Base-by-base conservation (phyloP, 2,888 invertebrate species). In the Hydrotaea cyrtoneurina region DNA sequence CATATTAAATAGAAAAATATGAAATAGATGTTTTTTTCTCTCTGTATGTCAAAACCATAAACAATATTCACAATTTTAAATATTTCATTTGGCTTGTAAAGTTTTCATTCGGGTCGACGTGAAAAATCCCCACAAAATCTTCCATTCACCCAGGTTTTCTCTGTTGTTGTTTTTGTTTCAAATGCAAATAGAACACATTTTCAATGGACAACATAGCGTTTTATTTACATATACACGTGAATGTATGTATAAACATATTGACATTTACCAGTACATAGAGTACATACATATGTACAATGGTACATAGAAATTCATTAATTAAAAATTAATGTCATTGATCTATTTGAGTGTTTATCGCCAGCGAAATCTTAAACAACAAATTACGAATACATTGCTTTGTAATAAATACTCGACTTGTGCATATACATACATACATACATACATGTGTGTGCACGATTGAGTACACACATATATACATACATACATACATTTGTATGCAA, bases 271-370 rank as follows among this genome's bases (percentile, higher is more conserved):
- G 39, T n/a, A n/a, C n/a, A n/a, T n/a, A n/a, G n/a, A n/a, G n/a
- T n/a, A n/a, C n/a, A 10, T 39, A 39, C 13, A 39, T 13, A 10
- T 13, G 13, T 39, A 8, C 39, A 39, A 4, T 10, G 39, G 39
- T 69, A 46, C 19, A 66, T 66, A 66, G 19, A 66, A 72, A 73
- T 80, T 73, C 77, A 85, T 85, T 85, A 85, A 85, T 85, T 82
- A 82, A 82, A 82, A 69, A 77, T 85, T 72, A 69, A 85, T 85
- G 74, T 19, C 19, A 74, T 82, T 80, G 85, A 82, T 85, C 77
- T 80, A 74, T 85, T 85, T 82, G 79, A 85, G 62, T 71, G n/a
- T 23, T 17, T 85, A 82, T 82, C 85, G 17, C 3, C 17, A 36
- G 62, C 23, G 36, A 23, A 74, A 85, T 82, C 85, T 72, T 59